Base-by-base conservation (phyloP, 2,113 vertebrate genomes). In the Uropsilus gracilis region DNA sequence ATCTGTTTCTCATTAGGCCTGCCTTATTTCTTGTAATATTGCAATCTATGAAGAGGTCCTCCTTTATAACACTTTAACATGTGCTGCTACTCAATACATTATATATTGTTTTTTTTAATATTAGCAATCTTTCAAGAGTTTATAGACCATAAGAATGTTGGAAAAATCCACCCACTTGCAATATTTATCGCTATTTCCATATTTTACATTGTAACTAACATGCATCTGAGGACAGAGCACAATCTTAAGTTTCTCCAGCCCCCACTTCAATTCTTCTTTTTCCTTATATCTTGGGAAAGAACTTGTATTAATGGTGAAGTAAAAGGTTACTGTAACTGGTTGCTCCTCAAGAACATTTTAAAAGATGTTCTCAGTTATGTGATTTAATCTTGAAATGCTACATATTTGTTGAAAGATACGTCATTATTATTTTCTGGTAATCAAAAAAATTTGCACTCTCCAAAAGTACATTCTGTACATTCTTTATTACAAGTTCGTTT, bases 341-440 rank as follows among this genome's bases (percentile, higher is more conserved):
- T 92, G 12, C 20, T 85, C 57, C 63, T 59, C 75, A 61, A 84
- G 17, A 64, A 64, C 9, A 32, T 88, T 71, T 90, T 46, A 24
- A 88, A 63, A 91, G 14, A 30, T 66, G 59, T 68, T 86, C 75
- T 94, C 76, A 50, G 46, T 89, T 83, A 59, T 20, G 30, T 50
- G 46, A 86, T 80, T 90, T 91, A 86, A 86, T 86, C 68, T 86
- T 89, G 37, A 86, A 73, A 57, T 83, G 50, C 34, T 59, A 55
- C 42, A 39, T 86, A 63, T 61, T 84, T 89, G 86, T 59, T 80
- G 55, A 95, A 71, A 2, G 42, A 57, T 81, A 34, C 2, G 26
- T 12, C 57, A 34, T 81, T 81, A 57, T 84, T 82, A 76, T 90
- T 83, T 94, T 24, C 73, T 9, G 61, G 2, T 95, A 32, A 78